Evolutionary conservation across 2,888 invertebrate species (phyloP).

Genomic region (Drosophila paramelanica): DNA sequence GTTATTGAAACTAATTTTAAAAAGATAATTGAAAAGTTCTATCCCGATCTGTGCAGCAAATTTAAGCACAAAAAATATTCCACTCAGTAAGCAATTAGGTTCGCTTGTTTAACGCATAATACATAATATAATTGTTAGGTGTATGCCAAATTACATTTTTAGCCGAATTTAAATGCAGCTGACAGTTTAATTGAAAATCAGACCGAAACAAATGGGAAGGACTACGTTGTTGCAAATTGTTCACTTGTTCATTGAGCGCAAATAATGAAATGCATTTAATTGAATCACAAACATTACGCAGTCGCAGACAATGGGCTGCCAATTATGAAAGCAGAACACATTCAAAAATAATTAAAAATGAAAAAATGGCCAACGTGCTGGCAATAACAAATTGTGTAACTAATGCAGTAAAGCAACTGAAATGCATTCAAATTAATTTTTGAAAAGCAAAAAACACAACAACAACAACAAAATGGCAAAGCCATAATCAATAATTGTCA

Average conservation of each 20-base stretch:
- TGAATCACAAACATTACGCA: slow-evolving; percentile 56
- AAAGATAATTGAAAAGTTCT: not conserved
- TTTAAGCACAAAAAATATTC: slow-evolving; percentile 10
- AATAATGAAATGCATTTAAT: slow-evolving; percentile 59
- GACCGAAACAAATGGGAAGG: slow-evolving; percentile 27
- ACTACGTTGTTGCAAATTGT: slow-evolving; percentile 4
- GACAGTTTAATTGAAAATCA: slow-evolving; percentile 65
- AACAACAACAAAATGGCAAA: slow-evolving; percentile 27
- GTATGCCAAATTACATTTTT: slow-evolving; percentile 54
- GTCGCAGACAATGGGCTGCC: slow-evolving; percentile 52
- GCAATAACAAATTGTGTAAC: slow-evolving; percentile 59
- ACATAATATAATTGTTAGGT: slow-evolving; percentile 40
- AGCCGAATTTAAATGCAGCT: slow-evolving; percentile 49
- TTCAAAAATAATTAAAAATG: slow-evolving; percentile 72
- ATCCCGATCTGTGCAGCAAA: not conserved
- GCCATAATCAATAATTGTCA: slow-evolving; percentile 81
- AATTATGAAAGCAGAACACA: slow-evolving; percentile 69
- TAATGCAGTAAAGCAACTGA: slow-evolving; percentile 45
- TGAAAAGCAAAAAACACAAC: slow-evolving; percentile 4
- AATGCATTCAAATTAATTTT: slow-evolving; percentile 58
- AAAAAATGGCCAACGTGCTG: slow-evolving; percentile 54
- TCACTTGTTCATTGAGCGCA: slow-evolving; percentile 15
- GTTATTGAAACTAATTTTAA: slow-evolving; percentile 9
- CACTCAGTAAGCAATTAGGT: slow-evolving; percentile 52
- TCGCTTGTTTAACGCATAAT: slow-evolving; percentile 23